Evolutionary conservation across 2,888 invertebrate species (phyloP).

Genomic region (Xestia sexstrigata): DNA sequence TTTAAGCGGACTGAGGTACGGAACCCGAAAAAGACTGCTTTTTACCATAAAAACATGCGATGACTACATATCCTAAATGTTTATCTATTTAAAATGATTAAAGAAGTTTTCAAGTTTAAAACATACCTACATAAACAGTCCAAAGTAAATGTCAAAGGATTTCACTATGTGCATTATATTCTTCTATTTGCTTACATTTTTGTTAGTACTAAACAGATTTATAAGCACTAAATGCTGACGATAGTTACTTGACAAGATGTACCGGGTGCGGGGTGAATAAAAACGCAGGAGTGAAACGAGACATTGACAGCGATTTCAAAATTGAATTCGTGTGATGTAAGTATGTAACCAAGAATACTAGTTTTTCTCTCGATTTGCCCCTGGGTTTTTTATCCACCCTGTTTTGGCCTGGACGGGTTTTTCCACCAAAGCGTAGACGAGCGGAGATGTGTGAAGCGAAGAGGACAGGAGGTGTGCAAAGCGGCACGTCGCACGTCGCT

Average conservation of each 20-base stretch:
- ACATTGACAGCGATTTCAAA: not conserved
- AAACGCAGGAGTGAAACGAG: not conserved
- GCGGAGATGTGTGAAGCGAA: not conserved
- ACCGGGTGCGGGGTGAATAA: not conserved
- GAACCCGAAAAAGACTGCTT: not conserved
- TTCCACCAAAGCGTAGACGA: not conserved
- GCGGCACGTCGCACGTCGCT: no score
- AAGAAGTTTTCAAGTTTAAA: constrained; percentile 31
- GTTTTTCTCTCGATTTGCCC: not conserved
- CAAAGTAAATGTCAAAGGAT: constrained; percentile 27
- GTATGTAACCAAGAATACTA: no score
- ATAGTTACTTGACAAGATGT: not conserved
- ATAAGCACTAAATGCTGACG: not conserved
- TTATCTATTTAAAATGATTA: constrained; percentile 1
- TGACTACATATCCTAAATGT: constrained; percentile 11
- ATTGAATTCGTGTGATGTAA: no score
- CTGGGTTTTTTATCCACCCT: not conserved
- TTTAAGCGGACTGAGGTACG: no score
- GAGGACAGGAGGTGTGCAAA: not conserved
- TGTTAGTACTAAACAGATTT: not conserved
- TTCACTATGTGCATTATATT: not conserved
- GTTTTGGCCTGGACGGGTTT: not conserved
- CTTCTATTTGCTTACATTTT: constrained; percentile 17
- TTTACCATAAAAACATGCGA: not conserved
- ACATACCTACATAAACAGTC: constrained; percentile 7